Evolutionary conservation across 2,113 vertebrate species (phyloP).

Genomic region (Oncorhynchus keta): DNA sequence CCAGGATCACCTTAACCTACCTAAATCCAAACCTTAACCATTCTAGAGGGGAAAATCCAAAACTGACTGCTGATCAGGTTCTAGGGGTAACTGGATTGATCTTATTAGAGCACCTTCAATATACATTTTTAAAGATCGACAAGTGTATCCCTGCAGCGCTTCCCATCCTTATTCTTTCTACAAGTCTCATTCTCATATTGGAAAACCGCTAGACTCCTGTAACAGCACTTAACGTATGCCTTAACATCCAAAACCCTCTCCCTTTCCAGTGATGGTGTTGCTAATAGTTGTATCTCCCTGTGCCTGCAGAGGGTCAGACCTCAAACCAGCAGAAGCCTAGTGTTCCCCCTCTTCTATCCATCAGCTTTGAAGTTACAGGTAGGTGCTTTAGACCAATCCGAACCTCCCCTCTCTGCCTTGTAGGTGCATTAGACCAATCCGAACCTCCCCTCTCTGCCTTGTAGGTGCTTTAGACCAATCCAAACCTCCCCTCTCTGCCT

Average conservation of each 20-base stretch:
- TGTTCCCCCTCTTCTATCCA: slow-evolving; percentile 83
- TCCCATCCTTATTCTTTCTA: no score
- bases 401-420: background rate
- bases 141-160: no score
- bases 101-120: background rate
- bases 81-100: slow-evolving; percentile 13
- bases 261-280: slow-evolving; percentile 35
- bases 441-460: background rate
- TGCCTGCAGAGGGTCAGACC: slow-evolving; percentile 86
- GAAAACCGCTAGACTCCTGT: no score
- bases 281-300: slow-evolving; percentile 76
- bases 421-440: slow-evolving; percentile 47
- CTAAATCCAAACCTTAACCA: slow-evolving; percentile 57
- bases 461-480: slow-evolving; percentile 69
- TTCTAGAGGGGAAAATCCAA: slow-evolving; percentile 35
- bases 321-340: slow-evolving; percentile 81
- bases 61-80: slow-evolving; percentile 52
- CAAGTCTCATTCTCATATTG: no score
- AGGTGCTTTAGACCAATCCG: slow-evolving; percentile 59
- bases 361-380: slow-evolving; percentile 91
- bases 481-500: background rate
- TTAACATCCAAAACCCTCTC: background rate
- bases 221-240: background rate
- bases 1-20: slow-evolving; percentile 46
- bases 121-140: no score